Evolutionary conservation across 2,113 vertebrate species (phyloP), one percentile per base, ranked within the genome.

Genomic region (Herpetotheres cachinnans): DNA sequence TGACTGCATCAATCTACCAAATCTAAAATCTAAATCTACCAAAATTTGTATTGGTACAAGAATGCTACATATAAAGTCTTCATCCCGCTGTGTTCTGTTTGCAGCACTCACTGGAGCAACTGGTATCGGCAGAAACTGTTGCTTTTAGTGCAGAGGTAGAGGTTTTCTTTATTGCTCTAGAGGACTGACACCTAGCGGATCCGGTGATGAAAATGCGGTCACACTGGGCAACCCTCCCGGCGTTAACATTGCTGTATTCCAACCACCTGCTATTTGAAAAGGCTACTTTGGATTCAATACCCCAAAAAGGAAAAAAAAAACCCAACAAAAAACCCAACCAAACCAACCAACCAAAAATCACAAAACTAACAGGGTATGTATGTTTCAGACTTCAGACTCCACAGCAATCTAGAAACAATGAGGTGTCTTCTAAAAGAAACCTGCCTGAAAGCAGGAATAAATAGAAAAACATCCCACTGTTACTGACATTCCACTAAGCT

Each of bases 141-240:
- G 34, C 8, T 44, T 85, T 52, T 15, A 47, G 29, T 5, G 13
- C 61, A 65, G 29, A 24, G 10, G n/a, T 8, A 42, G 22, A 17
- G 10, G 6, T 25, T 71, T 84, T 46, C 30, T 29, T 24, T 16
- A 26, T 13, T 72, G 52, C 54, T 90, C 30, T 54, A 11, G 36
- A 89, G 72, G 21, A 44, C 58, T 93, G 88, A 90, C 89, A 88
- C 26, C 79, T 89, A 62, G 36, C 70, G 93, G 93, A 62, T n/a
- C 13, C 5, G 0, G 56, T 9, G 19, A 27, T 40, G 46, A 56
- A 63, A 92, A 30, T 0, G 10, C 32, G 0, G 29, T 44, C 4
- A 55, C 34, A 11, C 11, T 40, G 47, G 38, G 38, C 44, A 62
- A 16, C 20, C 16, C 30, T 71, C 34, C 38, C 2, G 2, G 24